Evolutionary conservation across 2,113 vertebrate genomes (phyloP), one percentile per base, ranked within the genome.

Genomic region (Sinosuthora webbiana): DNA sequence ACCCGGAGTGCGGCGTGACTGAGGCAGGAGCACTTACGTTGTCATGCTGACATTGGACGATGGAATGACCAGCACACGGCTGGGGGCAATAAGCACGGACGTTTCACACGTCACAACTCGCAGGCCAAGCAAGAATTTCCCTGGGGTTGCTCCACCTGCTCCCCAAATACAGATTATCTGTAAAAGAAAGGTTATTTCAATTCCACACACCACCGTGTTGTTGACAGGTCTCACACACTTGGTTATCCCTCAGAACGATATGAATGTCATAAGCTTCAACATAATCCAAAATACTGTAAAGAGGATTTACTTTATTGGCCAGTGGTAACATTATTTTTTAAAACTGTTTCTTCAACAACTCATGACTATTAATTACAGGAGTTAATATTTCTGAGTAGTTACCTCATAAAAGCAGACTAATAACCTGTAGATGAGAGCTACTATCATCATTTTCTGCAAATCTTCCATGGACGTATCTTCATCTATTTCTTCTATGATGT

Each of bases 111-210:
- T 99, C 94, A 99, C 99, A 30, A 99, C 99, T 47, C 98, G 98
- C 88, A 99, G 98, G 8, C 99, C 99, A 4, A 99, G 98, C 86
- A 99, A 97, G 92, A 99, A 99, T 87, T 99, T 99, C 81, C 99
- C 99, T 6, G 99, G 99, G 13, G 99, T 99, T 52, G 99, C 99
- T 47, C 99, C 99, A 18, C 99, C 99, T 52, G 98, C 98, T 79
- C 99, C 99, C 99, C 99, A 99, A 92, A 99, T 99, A 92, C 99
- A 99, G 80, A 99, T 98, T 20, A 98, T 99, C 99, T 99, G 94
- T 31, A 96, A 94, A 90, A 94, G 94, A 96, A 52, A 45, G 47
- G 24, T 33, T 49, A 4, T 39, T 75, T 94, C 44, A 76, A 0
- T 74, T 56, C 71, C 67, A 39, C 30, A 5, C 31, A 25, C 1